Base-by-base conservation (phyloP, 2,797 vertebrate genomes). In the Rhadinocentrus ornatus region DNA sequence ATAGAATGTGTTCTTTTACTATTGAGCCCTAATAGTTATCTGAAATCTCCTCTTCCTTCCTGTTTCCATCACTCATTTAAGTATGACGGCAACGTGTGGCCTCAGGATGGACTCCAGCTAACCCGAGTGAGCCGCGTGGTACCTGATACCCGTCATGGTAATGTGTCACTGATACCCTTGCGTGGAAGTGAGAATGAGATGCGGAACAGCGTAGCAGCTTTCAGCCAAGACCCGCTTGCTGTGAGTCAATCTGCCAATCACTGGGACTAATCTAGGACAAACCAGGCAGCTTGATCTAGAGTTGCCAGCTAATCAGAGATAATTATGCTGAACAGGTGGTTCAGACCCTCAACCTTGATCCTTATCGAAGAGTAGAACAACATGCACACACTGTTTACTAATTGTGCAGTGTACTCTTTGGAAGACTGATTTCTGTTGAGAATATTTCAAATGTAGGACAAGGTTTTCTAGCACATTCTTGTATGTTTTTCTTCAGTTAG, bases 131-230 rank as follows among this genome's bases (percentile, higher is more conserved):
- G 89, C 12, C 95, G 93, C 10, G 81, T 50, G 0, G 32, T 65
- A 0, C 93, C 85, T 11, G 96, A 98, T 32, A 63, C 93, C 63
- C 96, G 95, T 78, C 91, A 97, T 35, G 96, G 97, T 90, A 97
- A 96, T 41, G 90, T 97, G 73, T 97, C 97, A 0, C 92, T 99
- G 86, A 99, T 99, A 84, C 97, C 97, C 0, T 92, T 99, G 80
- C 94, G 97, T 9, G 97, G 97, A 91, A 96, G 85, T 56, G 97
- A 98, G 90, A 97, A 95, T n/a, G 97, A 99, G 90, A 98, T 98
- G 94, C 95, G 97, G 91, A 96, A 93, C 92, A 98, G 97, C 32
- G 96, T 98, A 62, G 97, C 97, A 1, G 95, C 96, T 89, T 97
- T 97, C 77, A 86, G 94, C 59, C 84, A 96, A 7, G 96, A 98